Percentiles rank a stretch among this genome's conserved stretches.
These are phyloP conservation scores for Aramus guarauna DNA, from an alignment of 2,113 vertebrate genomes.

Conservation along the genomic window DNA sequence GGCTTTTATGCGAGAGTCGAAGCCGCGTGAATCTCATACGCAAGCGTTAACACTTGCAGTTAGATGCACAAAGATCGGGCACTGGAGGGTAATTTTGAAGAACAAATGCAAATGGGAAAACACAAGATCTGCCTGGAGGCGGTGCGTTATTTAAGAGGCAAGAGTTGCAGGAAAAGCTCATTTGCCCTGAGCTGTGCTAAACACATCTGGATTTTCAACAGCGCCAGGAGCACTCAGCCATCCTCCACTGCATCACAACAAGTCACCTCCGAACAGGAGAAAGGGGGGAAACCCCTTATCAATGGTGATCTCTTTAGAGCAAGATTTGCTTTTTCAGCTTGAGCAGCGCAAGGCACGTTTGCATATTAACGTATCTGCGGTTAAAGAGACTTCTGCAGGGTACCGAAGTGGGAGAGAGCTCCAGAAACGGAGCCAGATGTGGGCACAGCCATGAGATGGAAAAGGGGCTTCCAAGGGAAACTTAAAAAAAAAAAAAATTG, in stretches of 20 bases:
- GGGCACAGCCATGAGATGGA: neutral
- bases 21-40: fast-evolving
- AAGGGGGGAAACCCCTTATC: neutral
- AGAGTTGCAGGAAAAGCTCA: neutral
- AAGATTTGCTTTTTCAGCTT: neutral
- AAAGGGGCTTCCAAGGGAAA: neutral
- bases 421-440: neutral
- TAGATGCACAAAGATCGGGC: neutral
- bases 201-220: neutral
- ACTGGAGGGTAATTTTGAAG: neutral
- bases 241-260: neutral
- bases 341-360: neutral
- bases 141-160: neutral
- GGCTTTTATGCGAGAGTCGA: neutral
- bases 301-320: neutral
- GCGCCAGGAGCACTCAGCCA: neutral
- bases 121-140: neutral
- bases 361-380: neutral
- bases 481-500: neutral
- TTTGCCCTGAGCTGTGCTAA: neutral
- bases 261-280: neutral
- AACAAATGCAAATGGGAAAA: constrained; percentile 31
- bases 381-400: neutral
- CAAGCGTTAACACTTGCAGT: neutral
- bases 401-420: neutral